phyloP scores from a whole-genome alignment of 2,113 vertebrate genomes.

The Oncorhynchus mykiss region DNA sequence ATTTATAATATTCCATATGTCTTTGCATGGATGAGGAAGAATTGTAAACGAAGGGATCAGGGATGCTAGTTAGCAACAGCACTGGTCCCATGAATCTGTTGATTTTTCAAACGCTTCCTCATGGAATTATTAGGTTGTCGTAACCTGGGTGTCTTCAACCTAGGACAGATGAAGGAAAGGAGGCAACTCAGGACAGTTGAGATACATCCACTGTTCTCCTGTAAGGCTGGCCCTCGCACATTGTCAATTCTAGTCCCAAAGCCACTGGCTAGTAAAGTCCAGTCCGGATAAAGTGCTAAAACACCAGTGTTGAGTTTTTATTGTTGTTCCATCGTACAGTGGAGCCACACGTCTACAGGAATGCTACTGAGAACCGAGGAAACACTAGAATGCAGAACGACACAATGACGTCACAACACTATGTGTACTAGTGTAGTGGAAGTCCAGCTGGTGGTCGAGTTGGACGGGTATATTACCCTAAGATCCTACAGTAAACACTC shows the following conservation, averaged over 20 bases:
- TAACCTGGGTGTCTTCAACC: too few relatives aligned
- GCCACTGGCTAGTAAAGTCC: slow-evolving; percentile 44
- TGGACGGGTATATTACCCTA: not conserved
- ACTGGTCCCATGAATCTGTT: too few relatives aligned
- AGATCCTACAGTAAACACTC: not conserved
- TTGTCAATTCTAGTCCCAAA: slow-evolving; percentile 39
- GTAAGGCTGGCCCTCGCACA: slow-evolving; percentile 18
- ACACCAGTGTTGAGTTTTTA: slow-evolving; percentile 70
- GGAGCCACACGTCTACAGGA: slow-evolving; percentile 70
- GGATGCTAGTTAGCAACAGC: too few relatives aligned
- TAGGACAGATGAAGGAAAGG: too few relatives aligned
- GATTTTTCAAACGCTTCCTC: too few relatives aligned
- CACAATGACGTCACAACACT: slow-evolving; percentile 58
- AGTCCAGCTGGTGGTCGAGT: slow-evolving; percentile 28
- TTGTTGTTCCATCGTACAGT: slow-evolving; percentile 70
- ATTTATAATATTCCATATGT: too few relatives aligned
- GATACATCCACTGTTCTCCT: not conserved
- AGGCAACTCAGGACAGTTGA: not conserved
- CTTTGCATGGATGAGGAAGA: too few relatives aligned
- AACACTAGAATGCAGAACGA: slow-evolving; percentile 45
- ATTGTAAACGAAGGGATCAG: too few relatives aligned
- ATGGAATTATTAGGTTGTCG: too few relatives aligned
- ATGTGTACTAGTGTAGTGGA: slow-evolving; percentile 18
- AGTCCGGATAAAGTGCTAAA: slow-evolving; percentile 57
- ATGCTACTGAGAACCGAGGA: slow-evolving; percentile 69